phyloP scores from a whole-genome alignment of 2,113 vertebrate genomes.

The Lethenteron camtschaticum region DNA sequence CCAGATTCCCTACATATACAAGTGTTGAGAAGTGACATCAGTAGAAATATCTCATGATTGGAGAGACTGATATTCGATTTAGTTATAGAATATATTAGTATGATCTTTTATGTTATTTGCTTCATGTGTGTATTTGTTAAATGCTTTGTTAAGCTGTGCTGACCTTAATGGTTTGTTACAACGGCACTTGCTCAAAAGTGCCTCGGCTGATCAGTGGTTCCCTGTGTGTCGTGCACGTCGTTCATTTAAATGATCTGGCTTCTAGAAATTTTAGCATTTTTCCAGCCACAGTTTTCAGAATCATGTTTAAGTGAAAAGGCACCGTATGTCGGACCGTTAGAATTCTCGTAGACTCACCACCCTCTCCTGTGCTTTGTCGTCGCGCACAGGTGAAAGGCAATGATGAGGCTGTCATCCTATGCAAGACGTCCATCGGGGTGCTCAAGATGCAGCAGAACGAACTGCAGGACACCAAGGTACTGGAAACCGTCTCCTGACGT shows the following conservation, averaged over 20 bases:
- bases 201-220: neutral
- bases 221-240: neutral
- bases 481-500: too few relatives aligned
- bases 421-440: conserved; percentile 73
- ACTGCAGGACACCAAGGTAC: conserved; percentile 79
- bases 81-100: neutral
- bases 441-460: conserved; percentile 77
- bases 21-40: neutral
- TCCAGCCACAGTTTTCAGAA: too few relatives aligned
- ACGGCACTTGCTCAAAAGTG: neutral
- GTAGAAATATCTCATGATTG: neutral
- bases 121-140: neutral
- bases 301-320: too few relatives aligned
- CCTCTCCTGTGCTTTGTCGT: neutral
- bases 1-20: neutral
- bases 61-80: neutral
- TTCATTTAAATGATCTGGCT: conserved; percentile 3
- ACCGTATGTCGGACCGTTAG: neutral
- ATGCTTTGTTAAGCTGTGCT: neutral
- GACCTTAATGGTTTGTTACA: neutral
- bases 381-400: conserved; percentile 64
- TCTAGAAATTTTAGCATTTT: neutral
- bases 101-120: neutral
- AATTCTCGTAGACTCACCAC: neutral
- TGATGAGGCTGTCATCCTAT: conserved; percentile 71